Evolutionary conservation across 2,797 vertebrate genomes (phyloP).

Genomic region (Helicolenus hilgendorfi): DNA sequence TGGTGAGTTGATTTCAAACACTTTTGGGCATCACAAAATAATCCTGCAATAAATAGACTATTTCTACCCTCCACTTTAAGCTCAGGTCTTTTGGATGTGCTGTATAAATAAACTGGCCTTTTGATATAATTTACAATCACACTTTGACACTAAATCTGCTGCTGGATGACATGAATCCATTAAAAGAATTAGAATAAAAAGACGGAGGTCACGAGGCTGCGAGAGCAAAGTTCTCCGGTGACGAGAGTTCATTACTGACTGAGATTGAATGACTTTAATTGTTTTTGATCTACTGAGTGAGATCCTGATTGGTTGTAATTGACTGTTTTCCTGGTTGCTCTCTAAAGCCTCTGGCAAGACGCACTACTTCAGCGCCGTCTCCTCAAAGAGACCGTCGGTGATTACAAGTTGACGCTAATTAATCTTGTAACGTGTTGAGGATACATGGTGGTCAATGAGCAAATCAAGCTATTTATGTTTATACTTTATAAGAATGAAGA

Average conservation of each 20-base stretch:
- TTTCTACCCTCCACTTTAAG: not conserved
- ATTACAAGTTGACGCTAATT: not conserved
- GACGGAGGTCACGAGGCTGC: slow-evolving; percentile 17
- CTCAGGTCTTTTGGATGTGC: not conserved
- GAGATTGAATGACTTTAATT: slow-evolving; percentile 57
- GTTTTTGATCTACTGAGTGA: slow-evolving; percentile 59
- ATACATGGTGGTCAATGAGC: not conserved
- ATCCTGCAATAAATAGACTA: not conserved
- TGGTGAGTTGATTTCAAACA: not conserved
- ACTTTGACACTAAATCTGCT: slow-evolving; percentile 19
- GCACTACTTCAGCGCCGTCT: not conserved
- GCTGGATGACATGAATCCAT: slow-evolving; percentile 37
- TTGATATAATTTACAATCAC: slow-evolving; percentile 24
- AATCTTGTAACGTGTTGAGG: not conserved
- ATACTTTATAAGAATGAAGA: not conserved
- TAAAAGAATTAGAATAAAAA: slow-evolving; percentile 44
- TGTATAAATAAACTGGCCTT: not conserved
- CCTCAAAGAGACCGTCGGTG: not conserved
- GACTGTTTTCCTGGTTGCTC: slow-evolving; percentile 28
- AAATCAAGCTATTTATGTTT: not conserved
- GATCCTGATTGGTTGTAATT: slow-evolving; percentile 57
- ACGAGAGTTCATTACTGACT: slow-evolving; percentile 41
- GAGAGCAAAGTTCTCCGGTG: slow-evolving; percentile 25
- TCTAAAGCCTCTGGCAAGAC: slow-evolving; percentile 28
- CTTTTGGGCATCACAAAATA: not conserved